Evolutionary conservation across 2,888 invertebrate genomes (phyloP).

Genomic region (Meiosimyza decipiens): DNA sequence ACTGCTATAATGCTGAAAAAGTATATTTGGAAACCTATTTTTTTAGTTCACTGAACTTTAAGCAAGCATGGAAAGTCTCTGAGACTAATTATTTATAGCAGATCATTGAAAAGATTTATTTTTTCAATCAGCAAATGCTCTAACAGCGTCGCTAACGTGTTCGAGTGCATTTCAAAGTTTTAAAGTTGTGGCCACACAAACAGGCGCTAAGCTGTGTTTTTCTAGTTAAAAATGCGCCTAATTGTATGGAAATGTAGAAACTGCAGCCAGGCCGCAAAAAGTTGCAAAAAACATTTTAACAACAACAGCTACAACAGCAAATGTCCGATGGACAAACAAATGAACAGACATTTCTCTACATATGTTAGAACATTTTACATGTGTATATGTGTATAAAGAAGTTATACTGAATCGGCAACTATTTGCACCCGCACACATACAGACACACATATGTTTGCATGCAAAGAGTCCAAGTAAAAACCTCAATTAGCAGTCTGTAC

Average conservation of each 20-base stretch:
- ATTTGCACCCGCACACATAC: background rate
- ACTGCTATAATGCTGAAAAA: too few relatives aligned
- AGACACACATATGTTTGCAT: background rate
- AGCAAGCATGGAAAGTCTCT: too few relatives aligned
- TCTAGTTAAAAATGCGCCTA: conserved; percentile 25
- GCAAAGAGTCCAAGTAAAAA: conserved; percentile 14
- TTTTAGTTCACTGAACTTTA: too few relatives aligned
- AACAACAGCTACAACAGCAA: background rate
- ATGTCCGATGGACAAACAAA: background rate
- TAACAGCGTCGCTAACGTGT: too few relatives aligned
- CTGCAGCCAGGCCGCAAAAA: conserved; percentile 19
- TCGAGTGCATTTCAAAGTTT: too few relatives aligned
- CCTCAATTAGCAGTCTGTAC: conserved; percentile 31
- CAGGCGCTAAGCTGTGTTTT: conserved; percentile 13
- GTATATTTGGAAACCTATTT: too few relatives aligned
- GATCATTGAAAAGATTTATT: too few relatives aligned
- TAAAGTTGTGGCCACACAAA: conserved; percentile 8
- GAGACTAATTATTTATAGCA: too few relatives aligned
- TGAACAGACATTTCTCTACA: too few relatives aligned
- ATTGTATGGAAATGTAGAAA: conserved; percentile 20
- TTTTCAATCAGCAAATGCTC: too few relatives aligned
- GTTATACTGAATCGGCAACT: background rate
- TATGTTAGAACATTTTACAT: too few relatives aligned
- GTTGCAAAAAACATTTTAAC: background rate
- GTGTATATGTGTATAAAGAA: too few relatives aligned